Evolutionary conservation across 2,888 invertebrate species (phyloP), one percentile per base, ranked within the genome.

Genomic region (Drosophila diplacantha): DNA sequence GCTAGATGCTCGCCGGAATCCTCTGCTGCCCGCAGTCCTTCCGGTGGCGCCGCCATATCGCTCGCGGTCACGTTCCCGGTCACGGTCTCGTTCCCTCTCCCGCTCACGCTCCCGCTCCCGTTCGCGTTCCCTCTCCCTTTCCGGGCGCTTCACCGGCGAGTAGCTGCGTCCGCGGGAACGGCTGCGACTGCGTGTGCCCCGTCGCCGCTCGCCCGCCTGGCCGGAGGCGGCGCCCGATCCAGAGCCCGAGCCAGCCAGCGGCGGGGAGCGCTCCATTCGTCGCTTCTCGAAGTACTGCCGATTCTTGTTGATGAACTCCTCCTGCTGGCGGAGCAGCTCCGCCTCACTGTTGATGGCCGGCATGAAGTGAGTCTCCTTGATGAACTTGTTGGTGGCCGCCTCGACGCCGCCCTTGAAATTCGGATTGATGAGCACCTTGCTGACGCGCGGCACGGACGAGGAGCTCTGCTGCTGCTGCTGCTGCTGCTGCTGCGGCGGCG

Each of bases 341-440:
- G 87, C 88, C 39, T 89, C 88, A 59, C 87, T 87, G 59, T 85
- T 85, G 44, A 88, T 87, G 22, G 86, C 81, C 24, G 86, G 85
- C 84, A 88, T 86, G 59, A 87, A 88, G 58, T 89, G 88, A 0
- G 88, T 89, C 72, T 89, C 88, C 71, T 88, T 87, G 67, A 89
- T 87, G 51, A 89, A 85, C 74, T 89, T 88, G 71, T 81, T 88
- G 49, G 87, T 89, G 38, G 88, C 89, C 9, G 89, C 89, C 69
- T 89, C 87, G 32, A 89, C 89, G 18, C 88, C 88, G 4, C 89
- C 89, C 61, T 89, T 89, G 47, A 89, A 89, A 67, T 89, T 89
- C 1, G 88, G 88, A 79, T 89, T 89, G 32, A 89, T 89, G 20
- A 89, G 74, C 50, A 89, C 80, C 64, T 80, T 80, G 70, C 80